Conservation (phyloP, 1,140 invertebrate genomes). For the Eumeta japonica region DNA sequence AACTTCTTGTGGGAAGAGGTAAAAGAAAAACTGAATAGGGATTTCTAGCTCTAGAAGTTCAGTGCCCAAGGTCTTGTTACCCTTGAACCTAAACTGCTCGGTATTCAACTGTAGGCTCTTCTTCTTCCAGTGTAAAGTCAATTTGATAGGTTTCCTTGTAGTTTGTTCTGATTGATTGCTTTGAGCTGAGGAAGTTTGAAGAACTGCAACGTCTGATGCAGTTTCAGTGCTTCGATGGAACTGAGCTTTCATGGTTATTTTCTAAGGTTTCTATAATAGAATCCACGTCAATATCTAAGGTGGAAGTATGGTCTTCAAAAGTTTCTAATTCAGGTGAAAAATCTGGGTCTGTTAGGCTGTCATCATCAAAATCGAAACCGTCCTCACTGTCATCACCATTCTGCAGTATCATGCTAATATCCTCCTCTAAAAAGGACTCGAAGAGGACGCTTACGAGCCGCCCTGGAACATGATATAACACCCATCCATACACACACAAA, state of each 20-base stretch:
- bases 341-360: constrained; percentile 19
- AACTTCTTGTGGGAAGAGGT: constrained; percentile 15
- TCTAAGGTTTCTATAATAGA: constrained; percentile 18
- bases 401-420: constrained; percentile 10
- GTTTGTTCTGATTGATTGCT: constrained; percentile 7
- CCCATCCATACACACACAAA: constrained; percentile 8
- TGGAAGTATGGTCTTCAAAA: constrained; percentile 13
- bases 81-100: constrained; percentile 13
- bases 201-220: too few species aligned
- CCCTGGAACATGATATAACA: constrained; percentile 13
- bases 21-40: constrained; percentile 17
- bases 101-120: constrained; percentile 14
- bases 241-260: constrained; percentile 10
- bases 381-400: constrained; percentile 18
- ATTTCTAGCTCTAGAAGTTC: constrained; percentile 16
- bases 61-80: constrained; percentile 9
- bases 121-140: constrained; percentile 15
- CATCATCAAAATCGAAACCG: constrained; percentile 18
- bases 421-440: constrained; percentile 6
- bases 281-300: constrained; percentile 16
- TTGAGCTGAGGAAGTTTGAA: constrained; percentile 6
- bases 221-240: too few species aligned
- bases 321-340: constrained; percentile 15
- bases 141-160: constrained; percentile 11
- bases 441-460: constrained; percentile 14